phyloP scores from a whole-genome alignment of 2,888 invertebrate species.

The Abrostola tripartita region DNA sequence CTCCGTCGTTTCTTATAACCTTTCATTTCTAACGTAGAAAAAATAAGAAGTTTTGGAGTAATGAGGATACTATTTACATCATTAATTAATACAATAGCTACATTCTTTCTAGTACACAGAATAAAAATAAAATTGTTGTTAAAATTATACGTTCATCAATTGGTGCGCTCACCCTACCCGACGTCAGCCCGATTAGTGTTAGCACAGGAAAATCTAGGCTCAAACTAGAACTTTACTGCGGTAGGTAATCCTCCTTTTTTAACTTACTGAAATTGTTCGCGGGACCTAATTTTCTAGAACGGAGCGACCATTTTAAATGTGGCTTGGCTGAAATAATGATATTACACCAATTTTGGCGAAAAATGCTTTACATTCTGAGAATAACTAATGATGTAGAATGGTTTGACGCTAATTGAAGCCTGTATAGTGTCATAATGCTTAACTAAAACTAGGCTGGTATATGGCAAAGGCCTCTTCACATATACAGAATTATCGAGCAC shows the following conservation, averaged over 20 bases:
- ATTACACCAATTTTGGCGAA: constrained; percentile 19
- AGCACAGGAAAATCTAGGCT: constrained; percentile 37
- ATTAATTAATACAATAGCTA: too few relatives aligned
- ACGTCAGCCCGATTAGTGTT: constrained; percentile 45
- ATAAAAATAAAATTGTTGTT: too few relatives aligned
- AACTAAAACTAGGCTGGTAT: too few relatives aligned
- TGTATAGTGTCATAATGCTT: too few relatives aligned
- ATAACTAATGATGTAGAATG: constrained; percentile 11
- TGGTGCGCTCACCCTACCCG: constrained; percentile 18
- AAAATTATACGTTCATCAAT: constrained; percentile 2
- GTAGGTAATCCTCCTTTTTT: constrained; percentile 17
- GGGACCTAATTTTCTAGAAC: constrained; percentile 43
- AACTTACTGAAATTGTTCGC: constrained; percentile 23
- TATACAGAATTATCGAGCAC: too few relatives aligned
- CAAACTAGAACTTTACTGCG: constrained; percentile 33
- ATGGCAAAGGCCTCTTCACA: too few relatives aligned
- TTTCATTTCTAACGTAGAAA: too few relatives aligned
- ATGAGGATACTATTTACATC: too few relatives aligned
- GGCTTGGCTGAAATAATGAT: constrained; percentile 24
- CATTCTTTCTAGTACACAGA: too few relatives aligned
- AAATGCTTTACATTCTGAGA: constrained; percentile 17
- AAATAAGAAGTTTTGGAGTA: too few relatives aligned
- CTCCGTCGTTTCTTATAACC: too few relatives aligned
- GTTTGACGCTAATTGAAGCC: constrained; percentile 20
- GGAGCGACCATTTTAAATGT: constrained; percentile 29